These are phyloP conservation scores for Lethrus apterus DNA, from an alignment of 1,140 invertebrate genomes.

Conservation along the genomic window DNA sequence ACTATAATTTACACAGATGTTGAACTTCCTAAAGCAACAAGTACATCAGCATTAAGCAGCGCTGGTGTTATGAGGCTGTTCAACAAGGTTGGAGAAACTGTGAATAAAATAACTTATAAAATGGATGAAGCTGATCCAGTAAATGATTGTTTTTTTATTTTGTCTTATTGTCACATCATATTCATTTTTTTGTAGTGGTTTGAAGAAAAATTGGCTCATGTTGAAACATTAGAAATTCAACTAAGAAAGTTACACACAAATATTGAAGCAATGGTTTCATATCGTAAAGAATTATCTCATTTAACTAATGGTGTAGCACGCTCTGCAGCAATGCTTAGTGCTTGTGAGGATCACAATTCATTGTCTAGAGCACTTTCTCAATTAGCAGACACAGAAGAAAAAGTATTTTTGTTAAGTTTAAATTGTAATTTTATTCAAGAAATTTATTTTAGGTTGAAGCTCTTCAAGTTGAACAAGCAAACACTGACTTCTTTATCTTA, in stretches of 20 bases:
- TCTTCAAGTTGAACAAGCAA: conserved; percentile 84
- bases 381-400: conserved; percentile 86
- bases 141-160: conserved; percentile 38
- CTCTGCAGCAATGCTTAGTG: conserved; percentile 84
- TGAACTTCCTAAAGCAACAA: conserved; percentile 91
- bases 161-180: too few species aligned
- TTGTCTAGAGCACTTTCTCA: conserved; percentile 88
- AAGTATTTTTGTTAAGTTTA: conserved; percentile 42
- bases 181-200: conserved; percentile 76
- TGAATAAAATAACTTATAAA: conserved; percentile 98
- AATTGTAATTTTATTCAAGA: neutral
- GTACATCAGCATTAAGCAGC: conserved; percentile 91
- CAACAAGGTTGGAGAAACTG: conserved; percentile 94
- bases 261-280: conserved; percentile 79
- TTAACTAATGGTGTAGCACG: conserved; percentile 78
- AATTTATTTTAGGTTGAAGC: conserved; percentile 61
- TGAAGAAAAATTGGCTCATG: conserved; percentile 88
- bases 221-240: conserved; percentile 87
- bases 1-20: conserved; percentile 51
- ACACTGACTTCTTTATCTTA: conserved; percentile 89
- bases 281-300: conserved; percentile 77
- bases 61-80: conserved; percentile 93
- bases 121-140: conserved; percentile 99
- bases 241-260: conserved; percentile 81
- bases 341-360: conserved; percentile 91